Evolutionary conservation across 2,797 vertebrate genomes (phyloP).

Genomic region (Falco naumanni): DNA sequence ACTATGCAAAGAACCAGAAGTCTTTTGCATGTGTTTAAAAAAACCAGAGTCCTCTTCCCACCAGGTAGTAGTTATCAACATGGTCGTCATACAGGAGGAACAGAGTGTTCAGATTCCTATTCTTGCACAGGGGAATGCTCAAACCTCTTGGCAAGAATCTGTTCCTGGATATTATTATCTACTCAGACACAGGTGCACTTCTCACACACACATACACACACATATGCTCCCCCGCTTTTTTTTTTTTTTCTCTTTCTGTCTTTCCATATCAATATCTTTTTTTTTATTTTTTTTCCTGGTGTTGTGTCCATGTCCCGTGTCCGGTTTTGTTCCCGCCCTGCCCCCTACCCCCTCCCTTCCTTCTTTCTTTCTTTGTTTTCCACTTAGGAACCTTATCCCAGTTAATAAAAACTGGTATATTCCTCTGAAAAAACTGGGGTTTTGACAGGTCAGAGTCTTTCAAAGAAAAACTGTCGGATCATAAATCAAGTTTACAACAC

Average conservation of each 20-base stretch:
- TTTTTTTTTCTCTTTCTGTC: not conserved
- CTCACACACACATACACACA: too few species aligned
- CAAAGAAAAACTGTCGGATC: not conserved
- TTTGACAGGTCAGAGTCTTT: not conserved
- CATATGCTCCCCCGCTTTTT: too few species aligned
- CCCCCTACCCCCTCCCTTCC: too few species aligned
- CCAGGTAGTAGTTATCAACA: not conserved
- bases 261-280: not conserved
- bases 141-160: not conserved
- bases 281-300: too few species aligned
- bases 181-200: not conserved
- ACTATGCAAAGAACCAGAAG: not conserved
- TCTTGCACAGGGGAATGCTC: not conserved
- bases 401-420: not conserved
- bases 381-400: not conserved
- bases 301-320: too few species aligned
- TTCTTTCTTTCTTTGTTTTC: accelerated
- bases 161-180: not conserved
- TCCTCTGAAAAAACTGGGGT: not conserved
- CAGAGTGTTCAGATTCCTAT: not conserved
- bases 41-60: not conserved
- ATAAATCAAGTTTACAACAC: not conserved
- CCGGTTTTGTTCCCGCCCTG: too few species aligned
- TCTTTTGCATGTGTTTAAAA: not conserved
- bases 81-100: not conserved